phyloP scores from a whole-genome alignment of 2,888 invertebrate species.

The Andrena hattorfiana region DNA sequence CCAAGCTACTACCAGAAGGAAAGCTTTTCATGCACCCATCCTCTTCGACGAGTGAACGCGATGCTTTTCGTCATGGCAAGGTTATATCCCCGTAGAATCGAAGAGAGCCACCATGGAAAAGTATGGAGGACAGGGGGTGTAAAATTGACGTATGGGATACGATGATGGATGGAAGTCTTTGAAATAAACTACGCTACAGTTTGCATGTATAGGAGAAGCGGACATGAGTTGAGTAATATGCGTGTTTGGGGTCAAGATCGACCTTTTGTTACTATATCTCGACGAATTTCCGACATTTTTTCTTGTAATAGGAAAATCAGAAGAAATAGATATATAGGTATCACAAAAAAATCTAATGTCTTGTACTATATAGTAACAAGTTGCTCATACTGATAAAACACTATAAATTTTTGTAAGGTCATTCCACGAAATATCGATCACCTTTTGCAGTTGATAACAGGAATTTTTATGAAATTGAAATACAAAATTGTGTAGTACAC shows the following conservation, averaged over 20 bases:
- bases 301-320: neutral
- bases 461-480: no score
- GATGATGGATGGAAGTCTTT: slow-evolving; percentile 54
- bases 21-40: slow-evolving; percentile 38
- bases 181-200: slow-evolving; percentile 37
- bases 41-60: slow-evolving; percentile 39
- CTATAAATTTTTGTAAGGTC: no score
- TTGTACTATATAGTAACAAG: no score
- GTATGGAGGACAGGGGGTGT: slow-evolving; percentile 32
- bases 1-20: slow-evolving; percentile 6
- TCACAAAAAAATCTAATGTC: no score
- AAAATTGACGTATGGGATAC: slow-evolving; percentile 56
- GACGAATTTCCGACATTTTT: neutral
- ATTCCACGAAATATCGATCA: no score
- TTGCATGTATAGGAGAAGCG: neutral
- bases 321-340: no score
- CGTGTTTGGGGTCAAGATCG: neutral
- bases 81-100: slow-evolving; percentile 31
- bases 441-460: no score
- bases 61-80: slow-evolving; percentile 41
- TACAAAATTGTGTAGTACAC: no score
- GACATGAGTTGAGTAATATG: slow-evolving; percentile 20
- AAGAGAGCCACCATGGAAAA: slow-evolving; percentile 17
- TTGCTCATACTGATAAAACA: no score
- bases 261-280: no score